These are phyloP conservation scores for Fragariocoptes setiger DNA, from an alignment of 1,140 invertebrate species.

Conservation along the genomic window DNA sequence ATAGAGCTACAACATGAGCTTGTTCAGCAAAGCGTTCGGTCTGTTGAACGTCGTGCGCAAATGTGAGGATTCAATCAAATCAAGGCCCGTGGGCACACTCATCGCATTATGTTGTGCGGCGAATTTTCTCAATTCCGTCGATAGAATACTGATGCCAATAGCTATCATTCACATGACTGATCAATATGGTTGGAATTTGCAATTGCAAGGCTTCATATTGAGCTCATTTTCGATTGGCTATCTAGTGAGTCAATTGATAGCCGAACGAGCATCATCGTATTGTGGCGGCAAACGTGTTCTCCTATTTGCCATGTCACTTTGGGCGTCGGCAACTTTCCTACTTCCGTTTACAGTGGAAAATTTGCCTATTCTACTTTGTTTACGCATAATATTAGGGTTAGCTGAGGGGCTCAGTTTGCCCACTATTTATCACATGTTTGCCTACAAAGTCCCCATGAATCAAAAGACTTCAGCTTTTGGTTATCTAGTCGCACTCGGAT, in stretches of 20 bases:
- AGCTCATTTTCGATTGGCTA: slow-evolving; percentile 46
- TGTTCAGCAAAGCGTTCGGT: no score
- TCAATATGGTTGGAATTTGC: slow-evolving; percentile 34
- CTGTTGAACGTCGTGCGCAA: no score
- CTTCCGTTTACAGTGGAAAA: slow-evolving; percentile 34
- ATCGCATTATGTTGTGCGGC: slow-evolving; percentile 35
- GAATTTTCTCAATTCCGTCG: slow-evolving; percentile 46
- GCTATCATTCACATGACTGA: slow-evolving; percentile 41
- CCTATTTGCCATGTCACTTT: slow-evolving; percentile 33
- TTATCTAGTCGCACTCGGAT: slow-evolving; percentile 36
- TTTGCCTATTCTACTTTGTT: slow-evolving; percentile 26
- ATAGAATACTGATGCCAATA: slow-evolving; percentile 45
- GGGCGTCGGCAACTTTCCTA: slow-evolving; percentile 37
- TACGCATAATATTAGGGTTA: slow-evolving; percentile 32
- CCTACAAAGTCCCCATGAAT: slow-evolving; percentile 35
- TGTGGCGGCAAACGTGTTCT: slow-evolving; percentile 38
- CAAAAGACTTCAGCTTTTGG: slow-evolving; percentile 40
- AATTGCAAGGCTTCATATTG: slow-evolving; percentile 41
- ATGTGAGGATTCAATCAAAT: no score
- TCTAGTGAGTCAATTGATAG: slow-evolving; percentile 34
- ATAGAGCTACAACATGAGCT: no score
- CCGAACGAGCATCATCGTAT: not conserved
- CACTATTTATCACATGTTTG: slow-evolving; percentile 45
- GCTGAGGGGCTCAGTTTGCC: slow-evolving; percentile 43
- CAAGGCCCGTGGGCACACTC: slow-evolving; percentile 26